phyloP scores from a whole-genome alignment of 2,888 invertebrate genomes.

The Synergus laeviventris region DNA sequence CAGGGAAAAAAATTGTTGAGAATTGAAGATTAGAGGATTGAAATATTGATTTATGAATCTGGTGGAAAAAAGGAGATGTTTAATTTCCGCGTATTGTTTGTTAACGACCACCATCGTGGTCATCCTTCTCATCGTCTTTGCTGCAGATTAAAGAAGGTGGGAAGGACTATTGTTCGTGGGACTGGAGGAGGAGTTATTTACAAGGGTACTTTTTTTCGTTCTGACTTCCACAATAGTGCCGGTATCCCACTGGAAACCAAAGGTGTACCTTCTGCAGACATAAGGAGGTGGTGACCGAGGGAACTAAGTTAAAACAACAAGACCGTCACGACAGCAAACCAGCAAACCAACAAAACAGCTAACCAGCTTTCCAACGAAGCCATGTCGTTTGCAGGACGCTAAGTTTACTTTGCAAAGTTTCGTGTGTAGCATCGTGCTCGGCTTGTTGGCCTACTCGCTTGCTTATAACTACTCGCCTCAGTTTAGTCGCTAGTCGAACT shows the following conservation, averaged over 20 bases:
- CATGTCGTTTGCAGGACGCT: slow-evolving; percentile 61
- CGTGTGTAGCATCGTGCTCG: slow-evolving; percentile 50
- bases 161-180: slow-evolving; percentile 60
- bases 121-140: slow-evolving; percentile 39
- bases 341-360: slow-evolving; percentile 58
- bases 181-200: slow-evolving; percentile 59
- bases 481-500: slow-evolving; percentile 5
- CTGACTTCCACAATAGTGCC: slow-evolving; percentile 56
- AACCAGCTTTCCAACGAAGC: slow-evolving; percentile 57
- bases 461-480: slow-evolving; percentile 33
- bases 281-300: slow-evolving; percentile 43
- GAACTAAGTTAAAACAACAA: slow-evolving; percentile 68
- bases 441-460: slow-evolving; percentile 45
- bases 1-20: not conserved
- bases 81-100: slow-evolving; percentile 37
- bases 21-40: slow-evolving; percentile 4
- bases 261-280: slow-evolving; percentile 41
- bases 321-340: slow-evolving; percentile 62
- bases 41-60: slow-evolving; percentile 35
- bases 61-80: not conserved
- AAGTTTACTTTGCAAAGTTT: slow-evolving; percentile 71
- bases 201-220: slow-evolving; percentile 58
- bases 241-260: slow-evolving; percentile 24
- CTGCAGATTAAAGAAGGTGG: slow-evolving; percentile 39
- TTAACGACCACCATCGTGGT: slow-evolving; percentile 38